Conservation (phyloP, 2,888 invertebrate genomes). For the Acrocera orbiculus region DNA sequence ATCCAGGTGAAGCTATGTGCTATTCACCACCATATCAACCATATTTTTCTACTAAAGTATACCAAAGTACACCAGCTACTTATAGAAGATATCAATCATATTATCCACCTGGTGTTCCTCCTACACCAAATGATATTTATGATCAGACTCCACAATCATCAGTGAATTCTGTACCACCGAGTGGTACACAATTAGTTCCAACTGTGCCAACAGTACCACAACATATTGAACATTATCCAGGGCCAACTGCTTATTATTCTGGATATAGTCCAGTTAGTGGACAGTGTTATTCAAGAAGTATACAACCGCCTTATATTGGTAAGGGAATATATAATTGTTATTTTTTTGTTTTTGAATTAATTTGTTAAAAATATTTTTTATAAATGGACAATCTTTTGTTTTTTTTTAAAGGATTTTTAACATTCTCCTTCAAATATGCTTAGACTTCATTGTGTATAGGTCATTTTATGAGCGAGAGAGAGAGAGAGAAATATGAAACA, state of each 20-base stretch:
- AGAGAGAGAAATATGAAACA: no score
- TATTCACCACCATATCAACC: slow-evolving; percentile 36
- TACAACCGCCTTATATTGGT: slow-evolving; percentile 32
- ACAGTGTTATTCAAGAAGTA: slow-evolving; percentile 40
- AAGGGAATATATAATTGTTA: slow-evolving; percentile 30
- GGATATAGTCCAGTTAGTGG: slow-evolving; percentile 33
- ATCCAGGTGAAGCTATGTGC: slow-evolving; percentile 32
- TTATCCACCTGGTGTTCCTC: slow-evolving; percentile 21
- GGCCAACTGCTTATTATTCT: slow-evolving; percentile 39
- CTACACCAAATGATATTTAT: slow-evolving; percentile 21
- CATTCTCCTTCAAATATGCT: background rate
- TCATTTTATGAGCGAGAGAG: no score
- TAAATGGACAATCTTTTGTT: background rate
- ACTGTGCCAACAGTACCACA: slow-evolving; percentile 29
- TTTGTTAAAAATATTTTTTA: background rate
- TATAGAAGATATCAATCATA: slow-evolving; percentile 15
- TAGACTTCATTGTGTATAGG: background rate
- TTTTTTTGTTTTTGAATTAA: slow-evolving; percentile 1
- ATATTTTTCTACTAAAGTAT: slow-evolving; percentile 34
- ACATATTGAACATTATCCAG: slow-evolving; percentile 35
- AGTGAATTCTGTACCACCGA: slow-evolving; percentile 14
- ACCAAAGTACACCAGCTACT: slow-evolving; percentile 30
- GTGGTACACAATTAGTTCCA: slow-evolving; percentile 31
- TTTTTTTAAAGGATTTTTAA: background rate
- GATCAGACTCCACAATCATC: slow-evolving; percentile 20